These are phyloP conservation scores for Pelagia noctiluca DNA, from an alignment of 30 jellyfish, hydroid and myxozoan species.

Conservation along the genomic window DNA sequence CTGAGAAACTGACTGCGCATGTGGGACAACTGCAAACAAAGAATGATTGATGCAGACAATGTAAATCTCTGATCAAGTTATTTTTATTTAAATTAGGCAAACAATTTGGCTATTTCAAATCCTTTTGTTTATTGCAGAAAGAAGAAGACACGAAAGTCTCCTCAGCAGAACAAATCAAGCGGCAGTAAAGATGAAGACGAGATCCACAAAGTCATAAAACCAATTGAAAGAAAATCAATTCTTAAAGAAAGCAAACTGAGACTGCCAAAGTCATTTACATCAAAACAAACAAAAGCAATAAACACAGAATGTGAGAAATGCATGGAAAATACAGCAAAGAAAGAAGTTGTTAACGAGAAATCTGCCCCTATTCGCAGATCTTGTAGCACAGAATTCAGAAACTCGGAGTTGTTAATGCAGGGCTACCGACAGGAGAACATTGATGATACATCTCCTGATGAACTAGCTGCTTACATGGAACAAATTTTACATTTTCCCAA, in stretches of 20 bases:
- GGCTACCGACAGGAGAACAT: constrained; percentile 24
- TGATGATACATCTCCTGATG: constrained; percentile 80
- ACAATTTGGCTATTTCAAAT: not conserved
- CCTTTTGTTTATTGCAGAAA: not conserved
- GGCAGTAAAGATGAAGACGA: not conserved
- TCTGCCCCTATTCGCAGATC: constrained; percentile 19
- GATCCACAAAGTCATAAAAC: constrained; percentile 5
- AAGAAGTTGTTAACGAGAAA: not conserved
- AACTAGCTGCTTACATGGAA: constrained; percentile 91
- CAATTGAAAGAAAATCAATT: constrained; percentile 23
- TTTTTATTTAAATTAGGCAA: not conserved
- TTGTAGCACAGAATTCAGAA: constrained; percentile 64
- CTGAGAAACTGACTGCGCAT: not conserved
- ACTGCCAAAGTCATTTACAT: not conserved
- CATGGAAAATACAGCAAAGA: not conserved
- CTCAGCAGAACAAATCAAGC: not conserved
- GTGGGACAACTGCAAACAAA: not conserved
- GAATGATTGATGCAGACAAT: no score
- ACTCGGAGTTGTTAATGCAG: constrained; percentile 7
- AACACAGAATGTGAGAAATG: not conserved
- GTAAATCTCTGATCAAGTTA: not conserved
- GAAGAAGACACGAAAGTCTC: not conserved
- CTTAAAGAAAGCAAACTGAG: constrained; percentile 54
- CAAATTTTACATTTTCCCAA: constrained; percentile 88
- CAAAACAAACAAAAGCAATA: not conserved